Conservation (phyloP, 2,797 vertebrate genomes). For the Dryobates pubescens region DNA sequence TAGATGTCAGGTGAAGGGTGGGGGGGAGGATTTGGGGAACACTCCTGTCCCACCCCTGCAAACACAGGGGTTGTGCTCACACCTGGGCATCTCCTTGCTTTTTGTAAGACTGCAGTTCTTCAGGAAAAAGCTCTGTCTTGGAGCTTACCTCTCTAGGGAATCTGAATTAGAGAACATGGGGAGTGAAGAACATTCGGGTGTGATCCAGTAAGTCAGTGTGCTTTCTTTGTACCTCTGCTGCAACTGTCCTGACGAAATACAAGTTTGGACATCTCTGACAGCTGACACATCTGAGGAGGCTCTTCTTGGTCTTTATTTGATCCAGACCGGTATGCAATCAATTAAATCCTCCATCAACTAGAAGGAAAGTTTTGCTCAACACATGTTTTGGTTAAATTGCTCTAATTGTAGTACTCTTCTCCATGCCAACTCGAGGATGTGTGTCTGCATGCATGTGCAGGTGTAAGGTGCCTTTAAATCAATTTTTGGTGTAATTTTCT, state of each 20-base stretch:
- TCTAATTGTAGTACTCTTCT: background rate
- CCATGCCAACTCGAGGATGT: fast-evolving
- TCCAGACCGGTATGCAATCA: background rate
- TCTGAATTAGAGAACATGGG: background rate
- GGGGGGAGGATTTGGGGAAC: background rate
- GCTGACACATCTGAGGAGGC: background rate
- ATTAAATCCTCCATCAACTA: background rate
- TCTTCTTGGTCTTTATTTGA: background rate
- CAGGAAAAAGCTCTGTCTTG: background rate
- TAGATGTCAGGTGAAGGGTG: background rate
- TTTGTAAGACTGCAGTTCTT: background rate
- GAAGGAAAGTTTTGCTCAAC: background rate
- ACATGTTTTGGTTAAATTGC: background rate
- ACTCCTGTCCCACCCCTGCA: background rate
- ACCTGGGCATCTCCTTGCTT: background rate
- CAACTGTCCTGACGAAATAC: background rate
- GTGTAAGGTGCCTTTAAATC: background rate
- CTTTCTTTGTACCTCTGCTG: background rate
- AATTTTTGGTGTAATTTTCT: background rate
- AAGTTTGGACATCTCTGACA: background rate
- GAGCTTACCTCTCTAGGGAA: background rate
- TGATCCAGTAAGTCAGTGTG: background rate
- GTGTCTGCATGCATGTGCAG: background rate
- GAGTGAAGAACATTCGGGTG: background rate
- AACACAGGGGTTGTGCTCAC: fast-evolving